These are phyloP conservation scores for Canis aureus DNA, from an alignment of 2,113 vertebrate species.

Conservation along the genomic window DNA sequence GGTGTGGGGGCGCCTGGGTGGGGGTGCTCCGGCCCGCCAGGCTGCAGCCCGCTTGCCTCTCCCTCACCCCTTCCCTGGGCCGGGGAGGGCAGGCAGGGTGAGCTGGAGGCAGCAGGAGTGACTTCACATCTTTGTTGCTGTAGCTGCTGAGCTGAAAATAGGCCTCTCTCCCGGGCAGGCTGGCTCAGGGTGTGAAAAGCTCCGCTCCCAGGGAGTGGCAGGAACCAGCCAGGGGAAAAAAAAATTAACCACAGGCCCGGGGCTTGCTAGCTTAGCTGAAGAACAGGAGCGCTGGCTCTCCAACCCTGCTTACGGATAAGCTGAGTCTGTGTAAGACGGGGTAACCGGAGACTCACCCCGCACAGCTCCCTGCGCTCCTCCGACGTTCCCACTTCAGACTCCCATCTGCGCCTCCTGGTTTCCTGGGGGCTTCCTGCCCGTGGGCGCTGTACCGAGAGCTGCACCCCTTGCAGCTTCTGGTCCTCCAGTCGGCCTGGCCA, in stretches of 20 bases:
- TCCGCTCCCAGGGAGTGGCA: slow-evolving; percentile 62
- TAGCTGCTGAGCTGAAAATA: slow-evolving; percentile 81
- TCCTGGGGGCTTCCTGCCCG: not conserved
- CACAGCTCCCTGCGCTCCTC: not conserved
- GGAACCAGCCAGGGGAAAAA: slow-evolving; percentile 59
- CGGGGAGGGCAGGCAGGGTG: not conserved
- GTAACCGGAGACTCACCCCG: not conserved
- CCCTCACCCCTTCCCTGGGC: not conserved
- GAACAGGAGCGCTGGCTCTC: not conserved
- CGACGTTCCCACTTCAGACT: not conserved
- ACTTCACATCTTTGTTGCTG: slow-evolving; percentile 77
- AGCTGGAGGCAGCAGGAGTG: slow-evolving; percentile 49
- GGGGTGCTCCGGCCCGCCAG: not conserved
- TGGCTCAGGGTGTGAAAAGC: slow-evolving; percentile 80
- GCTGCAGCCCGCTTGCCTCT: not conserved
- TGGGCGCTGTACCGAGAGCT: not conserved
- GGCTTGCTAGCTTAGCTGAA: not conserved
- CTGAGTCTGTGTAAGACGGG: not conserved
- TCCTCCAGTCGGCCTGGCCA: not conserved
- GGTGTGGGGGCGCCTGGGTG: rapidly evolving
- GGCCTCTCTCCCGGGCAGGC: slow-evolving; percentile 67
- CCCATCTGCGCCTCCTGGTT: not conserved
- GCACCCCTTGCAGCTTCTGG: too few species aligned
- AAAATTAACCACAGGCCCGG: slow-evolving; percentile 46
- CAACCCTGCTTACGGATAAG: not conserved